Percentiles rank a stretch among this genome's conserved stretches.
phyloP scores from a whole-genome alignment of 2,888 invertebrate species.

The Leistus spinibarbis region DNA sequence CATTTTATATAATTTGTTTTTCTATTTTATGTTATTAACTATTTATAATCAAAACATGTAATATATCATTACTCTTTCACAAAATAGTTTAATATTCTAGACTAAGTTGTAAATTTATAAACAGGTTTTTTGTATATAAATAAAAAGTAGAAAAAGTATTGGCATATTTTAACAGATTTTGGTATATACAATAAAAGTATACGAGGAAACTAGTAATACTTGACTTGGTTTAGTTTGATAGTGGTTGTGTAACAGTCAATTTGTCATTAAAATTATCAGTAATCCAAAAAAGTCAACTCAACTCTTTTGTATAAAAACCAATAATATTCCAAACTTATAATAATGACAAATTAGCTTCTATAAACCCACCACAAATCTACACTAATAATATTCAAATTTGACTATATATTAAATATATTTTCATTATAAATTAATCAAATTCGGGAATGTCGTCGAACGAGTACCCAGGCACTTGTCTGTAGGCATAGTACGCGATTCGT shows the following conservation, averaged over 20 bases:
- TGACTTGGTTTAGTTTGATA: background rate
- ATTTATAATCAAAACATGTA: no score
- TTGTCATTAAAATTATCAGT: no score
- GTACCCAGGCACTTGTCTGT: conserved; percentile 81
- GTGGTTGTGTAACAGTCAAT: no score
- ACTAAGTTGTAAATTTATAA: background rate
- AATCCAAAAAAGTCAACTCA: no score
- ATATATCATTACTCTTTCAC: no score
- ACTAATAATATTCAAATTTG: background rate
- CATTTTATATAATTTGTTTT: no score
- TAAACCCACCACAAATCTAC: conserved; percentile 5
- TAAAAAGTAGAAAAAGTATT: background rate
- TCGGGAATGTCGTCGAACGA: conserved; percentile 90
- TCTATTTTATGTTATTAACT: no score
- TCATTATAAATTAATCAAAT: conserved; percentile 71
- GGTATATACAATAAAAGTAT: background rate
- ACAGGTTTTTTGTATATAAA: background rate
- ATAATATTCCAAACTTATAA: no score
- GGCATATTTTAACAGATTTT: background rate
- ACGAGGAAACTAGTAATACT: background rate
- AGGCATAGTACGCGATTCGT: conserved; percentile 85
- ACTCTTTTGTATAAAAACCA: no score
- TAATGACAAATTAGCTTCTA: background rate
- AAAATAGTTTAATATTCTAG: no score
- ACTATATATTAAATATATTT: background rate